These are phyloP conservation scores for Metopia argyrocephala DNA, from an alignment of 2,888 invertebrate genomes.

Conservation along the genomic window DNA sequence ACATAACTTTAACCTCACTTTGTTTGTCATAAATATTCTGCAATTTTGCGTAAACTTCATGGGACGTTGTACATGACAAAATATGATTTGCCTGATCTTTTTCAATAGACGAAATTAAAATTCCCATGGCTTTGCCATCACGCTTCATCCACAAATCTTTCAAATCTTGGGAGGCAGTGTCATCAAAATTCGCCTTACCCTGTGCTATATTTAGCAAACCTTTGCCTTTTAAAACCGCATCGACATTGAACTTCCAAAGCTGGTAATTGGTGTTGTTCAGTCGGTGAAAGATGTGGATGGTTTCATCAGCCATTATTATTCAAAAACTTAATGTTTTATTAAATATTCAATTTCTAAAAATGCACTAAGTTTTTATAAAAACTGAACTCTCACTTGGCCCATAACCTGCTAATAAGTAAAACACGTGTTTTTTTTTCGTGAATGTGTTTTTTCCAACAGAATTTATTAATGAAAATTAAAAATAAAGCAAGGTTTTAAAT, in stretches of 20 bases:
- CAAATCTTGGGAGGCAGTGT: constrained; percentile 27
- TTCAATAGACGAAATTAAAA: neutral
- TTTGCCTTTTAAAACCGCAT: constrained; percentile 36
- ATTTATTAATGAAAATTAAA: no score
- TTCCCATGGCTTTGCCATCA: neutral
- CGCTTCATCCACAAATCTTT: neutral
- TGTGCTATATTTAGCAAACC: neutral
- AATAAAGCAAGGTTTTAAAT: no score
- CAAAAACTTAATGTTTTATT: neutral
- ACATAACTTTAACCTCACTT: constrained; percentile 30
- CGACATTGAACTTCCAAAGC: constrained; percentile 27
- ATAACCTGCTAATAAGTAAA: no score
- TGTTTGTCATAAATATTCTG: constrained; percentile 12
- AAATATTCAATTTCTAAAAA: no score
- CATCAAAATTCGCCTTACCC: constrained; percentile 15
- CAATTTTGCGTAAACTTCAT: neutral
- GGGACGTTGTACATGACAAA: neutral
- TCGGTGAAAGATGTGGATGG: constrained; percentile 25
- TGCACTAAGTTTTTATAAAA: no score
- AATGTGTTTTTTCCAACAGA: no score
- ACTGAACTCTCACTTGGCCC: no score
- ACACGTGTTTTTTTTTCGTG: no score
- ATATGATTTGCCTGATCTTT: constrained; percentile 8
- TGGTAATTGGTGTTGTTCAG: constrained; percentile 28
- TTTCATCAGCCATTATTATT: constrained; percentile 19